phyloP scores from a whole-genome alignment of 2,888 invertebrate species.

The Scrobipalpa atriplicella region DNA sequence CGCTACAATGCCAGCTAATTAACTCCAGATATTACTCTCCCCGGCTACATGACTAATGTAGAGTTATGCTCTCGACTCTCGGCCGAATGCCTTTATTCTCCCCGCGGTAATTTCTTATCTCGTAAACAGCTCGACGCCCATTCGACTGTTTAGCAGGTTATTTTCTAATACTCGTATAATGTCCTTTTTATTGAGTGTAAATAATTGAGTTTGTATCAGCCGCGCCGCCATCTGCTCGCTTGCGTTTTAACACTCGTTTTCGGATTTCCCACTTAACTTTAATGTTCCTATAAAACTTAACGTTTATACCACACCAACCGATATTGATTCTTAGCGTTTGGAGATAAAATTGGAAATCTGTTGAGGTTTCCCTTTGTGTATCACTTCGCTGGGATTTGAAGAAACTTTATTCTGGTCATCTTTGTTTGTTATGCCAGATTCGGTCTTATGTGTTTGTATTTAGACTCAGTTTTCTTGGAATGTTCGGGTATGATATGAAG shows the following conservation, averaged over 20 bases:
- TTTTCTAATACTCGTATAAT: constrained; percentile 78
- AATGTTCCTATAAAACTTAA: constrained; percentile 77
- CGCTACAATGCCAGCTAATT: constrained; percentile 36
- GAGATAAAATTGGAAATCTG: constrained; percentile 50
- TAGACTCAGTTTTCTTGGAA: constrained; percentile 55
- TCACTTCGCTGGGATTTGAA: constrained; percentile 64
- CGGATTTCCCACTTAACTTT: constrained; percentile 82
- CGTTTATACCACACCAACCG: constrained; percentile 48
- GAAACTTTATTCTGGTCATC: constrained; percentile 57
- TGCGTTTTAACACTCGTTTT: constrained; percentile 76
- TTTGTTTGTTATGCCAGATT: constrained; percentile 52
- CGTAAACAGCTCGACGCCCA: constrained; percentile 54
- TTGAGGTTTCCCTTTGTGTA: constrained; percentile 51
- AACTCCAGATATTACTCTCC: constrained; percentile 31
- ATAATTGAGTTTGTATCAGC: constrained; percentile 81
- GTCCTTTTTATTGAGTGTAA: constrained; percentile 82
- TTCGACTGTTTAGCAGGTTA: constrained; percentile 64
- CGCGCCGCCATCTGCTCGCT: constrained; percentile 73
- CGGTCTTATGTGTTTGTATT: constrained; percentile 50
- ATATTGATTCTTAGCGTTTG: constrained; percentile 52
- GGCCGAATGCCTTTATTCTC: constrained; percentile 19
- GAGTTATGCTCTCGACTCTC: constrained; percentile 27
- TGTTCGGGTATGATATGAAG: constrained; percentile 44
- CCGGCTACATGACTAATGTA: constrained; percentile 25
- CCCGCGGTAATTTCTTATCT: constrained; percentile 50